A percentile compares a stretch with the other conserved stretches of the same genome.
Evolutionary conservation across 37 sponge, comb jelly and placozoan genomes (phyloP).

Genomic region (Cladorhizidae sp.): DNA sequence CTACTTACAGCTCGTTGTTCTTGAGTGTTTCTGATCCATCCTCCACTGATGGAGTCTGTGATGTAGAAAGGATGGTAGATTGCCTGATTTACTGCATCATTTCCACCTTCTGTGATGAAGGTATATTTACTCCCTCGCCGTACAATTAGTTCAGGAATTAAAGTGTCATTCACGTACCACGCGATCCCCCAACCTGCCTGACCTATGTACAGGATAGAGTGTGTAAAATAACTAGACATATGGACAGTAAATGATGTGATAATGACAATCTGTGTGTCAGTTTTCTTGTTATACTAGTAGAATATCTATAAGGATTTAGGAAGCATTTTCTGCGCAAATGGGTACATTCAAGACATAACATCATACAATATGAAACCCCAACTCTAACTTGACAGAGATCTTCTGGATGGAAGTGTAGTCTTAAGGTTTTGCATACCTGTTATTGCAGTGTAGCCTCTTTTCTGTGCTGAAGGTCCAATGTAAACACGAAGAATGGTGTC

Average conservation of each 20-base stretch:
- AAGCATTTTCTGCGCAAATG: too few species aligned
- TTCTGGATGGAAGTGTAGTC: too few species aligned
- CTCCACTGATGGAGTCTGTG: slow-evolving; percentile 54
- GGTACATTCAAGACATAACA: too few species aligned
- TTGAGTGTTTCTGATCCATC: slow-evolving; percentile 13
- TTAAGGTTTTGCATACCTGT: slow-evolving; percentile 64
- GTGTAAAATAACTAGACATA: too few species aligned
- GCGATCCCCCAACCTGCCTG: slow-evolving; percentile 74
- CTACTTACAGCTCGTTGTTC: too few species aligned
- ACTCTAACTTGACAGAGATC: too few species aligned
- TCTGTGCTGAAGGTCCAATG: slow-evolving; percentile 54
- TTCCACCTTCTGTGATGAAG: slow-evolving; percentile 69
- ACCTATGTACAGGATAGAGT: too few species aligned
- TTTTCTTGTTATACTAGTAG: too few species aligned
- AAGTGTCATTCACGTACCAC: slow-evolving; percentile 70
- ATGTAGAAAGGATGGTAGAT: slow-evolving; percentile 82
- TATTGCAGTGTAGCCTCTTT: slow-evolving; percentile 53
- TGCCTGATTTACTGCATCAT: slow-evolving; percentile 10
- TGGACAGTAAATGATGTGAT: too few species aligned
- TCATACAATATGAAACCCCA: too few species aligned
- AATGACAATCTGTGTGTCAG: too few species aligned
- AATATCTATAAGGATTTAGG: too few species aligned
- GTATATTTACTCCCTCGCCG: slow-evolving; percentile 62
- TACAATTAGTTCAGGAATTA: slow-evolving; percentile 66
- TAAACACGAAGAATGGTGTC: slow-evolving; percentile 33